These are phyloP conservation scores for Pygmarrhopalites habei DNA, from an alignment of 1,140 invertebrate genomes.

Conservation along the genomic window DNA sequence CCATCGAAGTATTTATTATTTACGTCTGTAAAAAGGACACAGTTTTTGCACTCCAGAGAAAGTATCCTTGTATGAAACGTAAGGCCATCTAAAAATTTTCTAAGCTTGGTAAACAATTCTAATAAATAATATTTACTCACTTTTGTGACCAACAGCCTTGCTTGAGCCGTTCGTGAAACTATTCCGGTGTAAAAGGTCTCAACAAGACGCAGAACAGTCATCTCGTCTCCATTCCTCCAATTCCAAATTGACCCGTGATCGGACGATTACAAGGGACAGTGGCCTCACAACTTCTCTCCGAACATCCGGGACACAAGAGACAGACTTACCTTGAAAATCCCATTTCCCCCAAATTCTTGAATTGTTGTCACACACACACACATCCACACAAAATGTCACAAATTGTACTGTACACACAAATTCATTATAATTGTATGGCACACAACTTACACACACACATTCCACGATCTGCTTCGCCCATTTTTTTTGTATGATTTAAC, in stretches of 20 bases:
- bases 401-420: too few species aligned
- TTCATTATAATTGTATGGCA: too few species aligned
- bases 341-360: neutral
- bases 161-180: neutral
- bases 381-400: too few species aligned
- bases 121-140: too few species aligned
- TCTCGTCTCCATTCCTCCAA: neutral
- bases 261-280: neutral
- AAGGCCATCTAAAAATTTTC: too few species aligned
- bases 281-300: neutral
- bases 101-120: too few species aligned
- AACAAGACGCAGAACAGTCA: neutral
- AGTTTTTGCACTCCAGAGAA: slow-evolving; percentile 2
- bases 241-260: neutral
- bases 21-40: slow-evolving; percentile 26
- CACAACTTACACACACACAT: too few species aligned
- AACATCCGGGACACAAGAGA: neutral
- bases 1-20: slow-evolving; percentile 23
- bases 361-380: too few species aligned
- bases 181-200: neutral
- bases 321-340: neutral
- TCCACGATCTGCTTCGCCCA: too few species aligned
- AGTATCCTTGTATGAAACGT: slow-evolving; percentile 4
- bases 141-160: neutral
- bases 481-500: too few species aligned